A percentile compares a stretch with the other conserved stretches of the same genome.
Evolutionary conservation across 2,888 invertebrate species (phyloP).

Genomic region (Nephrotoma guestfalica): DNA sequence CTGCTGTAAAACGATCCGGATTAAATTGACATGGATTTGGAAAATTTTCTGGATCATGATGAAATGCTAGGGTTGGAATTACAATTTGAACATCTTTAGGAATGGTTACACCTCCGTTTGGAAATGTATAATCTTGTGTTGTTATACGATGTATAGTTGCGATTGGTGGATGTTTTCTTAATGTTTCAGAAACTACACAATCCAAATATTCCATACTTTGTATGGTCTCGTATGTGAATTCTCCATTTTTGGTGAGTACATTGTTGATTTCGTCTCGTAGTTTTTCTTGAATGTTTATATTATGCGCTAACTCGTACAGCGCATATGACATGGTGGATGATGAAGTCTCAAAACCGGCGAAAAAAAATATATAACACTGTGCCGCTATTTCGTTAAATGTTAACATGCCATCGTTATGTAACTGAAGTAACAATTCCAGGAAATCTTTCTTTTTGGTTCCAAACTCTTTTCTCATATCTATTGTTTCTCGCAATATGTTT

Average conservation of each 20-base stretch:
- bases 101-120: slow-evolving; percentile 16
- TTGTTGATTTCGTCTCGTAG: not conserved
- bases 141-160: not conserved
- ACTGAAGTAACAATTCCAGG: slow-evolving; percentile 30
- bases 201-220: not conserved
- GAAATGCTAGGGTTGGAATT: slow-evolving; percentile 21
- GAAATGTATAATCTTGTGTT: slow-evolving; percentile 11
- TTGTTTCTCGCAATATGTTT: slow-evolving; percentile 11
- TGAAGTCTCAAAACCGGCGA: not conserved
- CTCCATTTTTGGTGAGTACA: not conserved
- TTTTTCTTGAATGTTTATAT: not conserved
- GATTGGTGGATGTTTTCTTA: not conserved
- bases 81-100: slow-evolving; percentile 18
- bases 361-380: slow-evolving; percentile 1
- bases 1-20: not conserved
- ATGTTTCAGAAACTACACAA: not conserved
- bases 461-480: slow-evolving; percentile 11
- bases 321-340: not conserved
- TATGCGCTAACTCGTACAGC: not conserved
- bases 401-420: not conserved
- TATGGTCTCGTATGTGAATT: not conserved
- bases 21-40: not conserved
- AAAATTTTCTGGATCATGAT: slow-evolving; percentile 13
- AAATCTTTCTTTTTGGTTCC: slow-evolving; percentile 32
- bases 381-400: not conserved